Percentiles rank a stretch among this genome's conserved stretches.
Conservation (phyloP, 2,888 invertebrate species). For the Amblyteles armatorius region DNA sequence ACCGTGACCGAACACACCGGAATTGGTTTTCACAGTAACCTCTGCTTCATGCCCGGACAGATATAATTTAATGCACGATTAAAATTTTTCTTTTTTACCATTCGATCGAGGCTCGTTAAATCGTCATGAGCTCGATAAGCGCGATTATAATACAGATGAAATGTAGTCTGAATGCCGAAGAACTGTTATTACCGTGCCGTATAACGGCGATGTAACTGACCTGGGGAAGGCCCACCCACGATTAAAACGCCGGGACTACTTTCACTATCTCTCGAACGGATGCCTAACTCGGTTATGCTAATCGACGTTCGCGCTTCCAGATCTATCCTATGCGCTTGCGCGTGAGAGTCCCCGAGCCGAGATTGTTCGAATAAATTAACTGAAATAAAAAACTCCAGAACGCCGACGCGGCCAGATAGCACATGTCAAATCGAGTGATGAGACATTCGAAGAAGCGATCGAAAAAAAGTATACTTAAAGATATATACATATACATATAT, state of each 20-base stretch:
- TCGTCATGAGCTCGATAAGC: not conserved
- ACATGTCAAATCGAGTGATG: not conserved
- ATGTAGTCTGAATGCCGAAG: not conserved
- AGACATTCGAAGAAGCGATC: constrained; percentile 15
- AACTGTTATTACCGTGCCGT: constrained; percentile 8
- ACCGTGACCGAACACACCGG: constrained; percentile 31
- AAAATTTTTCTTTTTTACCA: not conserved
- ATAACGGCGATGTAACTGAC: constrained; percentile 47
- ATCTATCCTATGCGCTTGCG: constrained; percentile 22
- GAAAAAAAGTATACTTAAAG: not conserved
- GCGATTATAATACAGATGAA: not conserved
- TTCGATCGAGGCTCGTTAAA: not conserved
- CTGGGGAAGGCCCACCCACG: constrained; percentile 51
- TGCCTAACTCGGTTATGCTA: constrained; percentile 55
- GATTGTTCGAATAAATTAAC: constrained; percentile 49
- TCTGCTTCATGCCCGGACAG: not conserved
- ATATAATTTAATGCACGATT: constrained; percentile 26
- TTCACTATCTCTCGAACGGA: constrained; percentile 63
- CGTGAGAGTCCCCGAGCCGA: not conserved
- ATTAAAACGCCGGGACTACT: constrained; percentile 58
- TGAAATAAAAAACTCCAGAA: not conserved
- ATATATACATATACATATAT: not conserved
- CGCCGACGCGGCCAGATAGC: not conserved
- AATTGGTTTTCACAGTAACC: constrained; percentile 1
- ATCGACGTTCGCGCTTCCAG: constrained; percentile 28